Evolutionary conservation across 2,113 vertebrate genomes (phyloP).

Genomic region (Oreotrochilus melanogaster): DNA sequence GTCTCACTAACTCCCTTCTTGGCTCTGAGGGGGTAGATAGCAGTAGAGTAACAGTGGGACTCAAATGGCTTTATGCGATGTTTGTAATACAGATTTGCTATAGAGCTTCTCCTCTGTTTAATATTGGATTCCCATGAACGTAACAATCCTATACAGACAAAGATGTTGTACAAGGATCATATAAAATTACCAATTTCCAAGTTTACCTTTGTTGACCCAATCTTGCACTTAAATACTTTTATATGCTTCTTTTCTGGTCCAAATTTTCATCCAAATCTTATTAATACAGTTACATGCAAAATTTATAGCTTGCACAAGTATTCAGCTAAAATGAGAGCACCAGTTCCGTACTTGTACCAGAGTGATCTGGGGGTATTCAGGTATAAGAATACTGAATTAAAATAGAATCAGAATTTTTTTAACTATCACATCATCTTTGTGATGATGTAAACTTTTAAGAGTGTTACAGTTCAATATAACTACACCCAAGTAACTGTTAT

Average conservation of each 20-base stretch:
- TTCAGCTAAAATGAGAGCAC: not conserved
- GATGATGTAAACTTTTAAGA: not conserved
- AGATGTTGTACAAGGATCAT: not conserved
- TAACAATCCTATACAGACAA: not conserved
- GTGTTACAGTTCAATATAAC: not conserved
- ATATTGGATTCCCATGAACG: not conserved
- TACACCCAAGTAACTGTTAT: not conserved
- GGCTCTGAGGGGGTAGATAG: not conserved
- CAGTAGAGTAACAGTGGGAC: not conserved
- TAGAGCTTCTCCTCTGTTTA: not conserved
- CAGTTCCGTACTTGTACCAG: not conserved
- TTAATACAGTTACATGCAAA: not conserved
- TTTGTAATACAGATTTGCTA: not conserved
- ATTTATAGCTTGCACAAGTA: not conserved
- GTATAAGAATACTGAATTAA: not conserved
- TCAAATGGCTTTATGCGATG: not conserved
- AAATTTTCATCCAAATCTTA: not conserved
- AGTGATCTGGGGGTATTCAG: fast-evolving
- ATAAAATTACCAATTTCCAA: not conserved
- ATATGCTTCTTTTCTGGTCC: not conserved
- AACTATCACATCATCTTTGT: not conserved
- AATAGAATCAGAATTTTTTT: not conserved
- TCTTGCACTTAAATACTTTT: not conserved
- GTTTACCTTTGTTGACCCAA: not conserved
- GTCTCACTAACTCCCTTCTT: not conserved